Percentiles rank a stretch among this genome's conserved stretches.
Conservation (phyloP, 2,113 vertebrate genomes). For the Anguilla rostrata region DNA sequence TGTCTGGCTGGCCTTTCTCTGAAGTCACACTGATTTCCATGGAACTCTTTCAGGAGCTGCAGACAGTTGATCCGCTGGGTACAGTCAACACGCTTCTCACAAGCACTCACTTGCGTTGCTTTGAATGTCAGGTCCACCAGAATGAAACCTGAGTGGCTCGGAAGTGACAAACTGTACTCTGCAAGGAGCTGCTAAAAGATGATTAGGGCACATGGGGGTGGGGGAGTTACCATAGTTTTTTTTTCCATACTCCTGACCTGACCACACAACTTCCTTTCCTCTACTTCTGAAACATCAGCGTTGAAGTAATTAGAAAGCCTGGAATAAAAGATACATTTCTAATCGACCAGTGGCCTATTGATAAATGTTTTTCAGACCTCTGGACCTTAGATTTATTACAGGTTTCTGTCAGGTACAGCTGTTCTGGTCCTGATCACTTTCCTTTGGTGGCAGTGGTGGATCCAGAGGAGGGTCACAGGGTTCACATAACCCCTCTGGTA, state of each 20-base stretch:
- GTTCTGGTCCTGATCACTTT: not conserved
- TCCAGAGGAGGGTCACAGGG: too few relatives aligned
- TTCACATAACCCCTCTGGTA: too few relatives aligned
- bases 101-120: conserved; percentile 20
- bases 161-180: conserved; percentile 10
- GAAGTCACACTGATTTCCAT: conserved; percentile 58
- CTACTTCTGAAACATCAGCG: not conserved
- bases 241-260: not conserved
- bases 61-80: conserved; percentile 34
- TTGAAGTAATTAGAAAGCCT: not conserved
- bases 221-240: not conserved
- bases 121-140: conserved; percentile 22
- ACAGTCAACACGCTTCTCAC: conserved; percentile 39
- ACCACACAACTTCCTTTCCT: not conserved
- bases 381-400: not conserved
- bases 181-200: not conserved
- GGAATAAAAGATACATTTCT: not conserved
- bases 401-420: not conserved
- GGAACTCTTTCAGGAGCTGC: conserved; percentile 42
- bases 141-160: conserved; percentile 1
- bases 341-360: not conserved
- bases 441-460: not conserved
- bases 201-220: not conserved
- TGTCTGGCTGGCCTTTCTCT: conserved; percentile 37
- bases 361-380: not conserved